A percentile compares a stretch with the other conserved stretches of the same genome.
Conservation (phyloP, 2,888 invertebrate species). For the Meloe dianella region DNA sequence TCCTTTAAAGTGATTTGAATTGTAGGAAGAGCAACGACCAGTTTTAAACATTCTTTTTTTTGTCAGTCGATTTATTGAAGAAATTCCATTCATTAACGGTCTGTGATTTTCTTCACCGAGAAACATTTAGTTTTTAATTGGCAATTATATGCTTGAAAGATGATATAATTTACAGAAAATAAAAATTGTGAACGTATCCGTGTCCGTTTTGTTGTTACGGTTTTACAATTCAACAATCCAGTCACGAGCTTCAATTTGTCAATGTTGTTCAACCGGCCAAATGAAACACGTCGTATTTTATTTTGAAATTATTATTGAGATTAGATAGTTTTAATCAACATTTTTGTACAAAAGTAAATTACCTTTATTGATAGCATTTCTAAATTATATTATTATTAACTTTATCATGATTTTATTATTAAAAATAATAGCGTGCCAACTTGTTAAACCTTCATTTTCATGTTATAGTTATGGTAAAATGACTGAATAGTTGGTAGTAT, state of each 20-base stretch:
- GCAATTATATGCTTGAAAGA: neutral
- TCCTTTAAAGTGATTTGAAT: neutral
- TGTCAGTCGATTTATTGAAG: neutral
- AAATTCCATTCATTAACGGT: neutral
- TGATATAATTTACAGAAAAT: neutral
- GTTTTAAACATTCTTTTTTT: neutral
- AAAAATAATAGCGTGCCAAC: neutral
- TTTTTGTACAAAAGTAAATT: neutral
- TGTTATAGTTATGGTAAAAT: neutral
- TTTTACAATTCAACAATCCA: slow-evolving; percentile 2
- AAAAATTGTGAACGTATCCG: neutral
- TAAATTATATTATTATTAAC: neutral
- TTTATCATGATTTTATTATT: neutral
- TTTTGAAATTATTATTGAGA: neutral
- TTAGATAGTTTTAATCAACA: neutral
- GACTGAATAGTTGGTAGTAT: neutral
- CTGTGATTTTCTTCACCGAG: neutral
- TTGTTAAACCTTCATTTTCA: neutral
- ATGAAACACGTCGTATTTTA: neutral
- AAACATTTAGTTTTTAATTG: neutral
- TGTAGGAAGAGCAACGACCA: neutral
- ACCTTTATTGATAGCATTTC: neutral
- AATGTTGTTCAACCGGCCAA: neutral
- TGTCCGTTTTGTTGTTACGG: neutral
- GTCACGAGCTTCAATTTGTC: neutral